These are phyloP conservation scores for Eulimnadia texana DNA, from an alignment of 1,140 invertebrate species.

Conservation along the genomic window DNA sequence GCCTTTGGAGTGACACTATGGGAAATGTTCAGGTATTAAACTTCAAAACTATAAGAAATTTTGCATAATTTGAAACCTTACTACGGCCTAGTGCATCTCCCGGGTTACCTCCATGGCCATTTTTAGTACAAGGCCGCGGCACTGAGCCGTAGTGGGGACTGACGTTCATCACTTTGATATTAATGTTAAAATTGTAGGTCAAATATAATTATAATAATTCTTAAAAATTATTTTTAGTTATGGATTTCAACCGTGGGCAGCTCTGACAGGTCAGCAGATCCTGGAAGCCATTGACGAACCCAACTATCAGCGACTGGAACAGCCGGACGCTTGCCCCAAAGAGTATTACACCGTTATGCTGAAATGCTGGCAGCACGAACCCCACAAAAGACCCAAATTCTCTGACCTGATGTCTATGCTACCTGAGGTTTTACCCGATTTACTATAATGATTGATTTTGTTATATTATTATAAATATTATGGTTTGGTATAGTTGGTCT, in stretches of 20 bases:
- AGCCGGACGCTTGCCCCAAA: slow-evolving; percentile 85
- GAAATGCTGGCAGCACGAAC: slow-evolving; percentile 90
- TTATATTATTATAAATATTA: background rate
- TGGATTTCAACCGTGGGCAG: slow-evolving; percentile 94
- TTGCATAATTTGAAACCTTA: too few relatives aligned
- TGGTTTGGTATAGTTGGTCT: background rate
- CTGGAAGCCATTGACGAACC: slow-evolving; percentile 90
- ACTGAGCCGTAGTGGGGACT: too few relatives aligned
- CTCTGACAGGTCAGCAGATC: slow-evolving; percentile 87
- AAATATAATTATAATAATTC: too few relatives aligned
- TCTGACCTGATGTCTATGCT: slow-evolving; percentile 62
- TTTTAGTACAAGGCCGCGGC: too few relatives aligned
- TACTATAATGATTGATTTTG: background rate
- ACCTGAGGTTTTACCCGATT: slow-evolving; percentile 46
- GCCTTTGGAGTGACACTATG: slow-evolving; percentile 94
- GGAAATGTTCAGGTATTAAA: slow-evolving; percentile 91
- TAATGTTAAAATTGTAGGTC: too few relatives aligned
- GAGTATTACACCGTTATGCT: slow-evolving; percentile 87
- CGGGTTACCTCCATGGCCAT: too few relatives aligned
- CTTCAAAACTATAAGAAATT: too few relatives aligned
- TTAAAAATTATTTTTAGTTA: slow-evolving; percentile 37
- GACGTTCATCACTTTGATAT: too few relatives aligned
- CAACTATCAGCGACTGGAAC: slow-evolving; percentile 70
- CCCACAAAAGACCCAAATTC: slow-evolving; percentile 77
- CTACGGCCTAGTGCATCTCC: too few relatives aligned